Percentiles rank a stretch among this genome's conserved stretches.
phyloP scores from a whole-genome alignment of 2,888 invertebrate genomes.

The Liodrosophila aerea region DNA sequence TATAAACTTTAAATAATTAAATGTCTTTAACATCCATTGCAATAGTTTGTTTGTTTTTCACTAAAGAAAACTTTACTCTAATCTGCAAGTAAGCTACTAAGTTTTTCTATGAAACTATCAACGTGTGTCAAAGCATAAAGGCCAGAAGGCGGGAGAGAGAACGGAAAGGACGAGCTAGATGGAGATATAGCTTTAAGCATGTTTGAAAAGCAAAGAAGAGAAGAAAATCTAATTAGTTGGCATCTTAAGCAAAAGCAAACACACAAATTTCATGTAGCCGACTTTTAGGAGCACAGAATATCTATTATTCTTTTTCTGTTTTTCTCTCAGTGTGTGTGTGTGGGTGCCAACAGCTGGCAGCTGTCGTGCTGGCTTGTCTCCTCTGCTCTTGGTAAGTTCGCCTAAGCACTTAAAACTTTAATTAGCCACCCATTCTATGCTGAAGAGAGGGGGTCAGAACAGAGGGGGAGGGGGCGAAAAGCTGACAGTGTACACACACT shows the following conservation, averaged over 20 bases:
- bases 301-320: slow-evolving; percentile 18
- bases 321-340: too few species aligned
- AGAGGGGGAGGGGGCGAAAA: too few species aligned
- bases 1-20: too few species aligned
- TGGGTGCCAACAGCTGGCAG: slow-evolving; percentile 31
- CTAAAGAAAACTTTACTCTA: too few species aligned
- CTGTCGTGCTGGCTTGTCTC: slow-evolving; percentile 22
- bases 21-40: too few species aligned
- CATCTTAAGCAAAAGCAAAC: slow-evolving; percentile 27
- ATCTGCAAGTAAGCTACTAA: too few species aligned
- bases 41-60: too few species aligned
- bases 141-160: background rate
- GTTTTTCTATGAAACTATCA: too few species aligned
- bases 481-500: slow-evolving; percentile 41
- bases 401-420: slow-evolving; percentile 68
- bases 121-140: too few species aligned
- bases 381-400: slow-evolving; percentile 27
- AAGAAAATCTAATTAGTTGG: slow-evolving; percentile 48
- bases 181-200: slow-evolving; percentile 9
- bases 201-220: slow-evolving; percentile 1
- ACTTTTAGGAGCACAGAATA: slow-evolving; percentile 9
- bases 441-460: too few species aligned
- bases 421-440: slow-evolving; percentile 37
- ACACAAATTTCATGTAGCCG: slow-evolving; percentile 37
- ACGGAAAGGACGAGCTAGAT: background rate